Base-by-base conservation (phyloP, 2,797 vertebrate species). In the Centropyge bicolor region DNA sequence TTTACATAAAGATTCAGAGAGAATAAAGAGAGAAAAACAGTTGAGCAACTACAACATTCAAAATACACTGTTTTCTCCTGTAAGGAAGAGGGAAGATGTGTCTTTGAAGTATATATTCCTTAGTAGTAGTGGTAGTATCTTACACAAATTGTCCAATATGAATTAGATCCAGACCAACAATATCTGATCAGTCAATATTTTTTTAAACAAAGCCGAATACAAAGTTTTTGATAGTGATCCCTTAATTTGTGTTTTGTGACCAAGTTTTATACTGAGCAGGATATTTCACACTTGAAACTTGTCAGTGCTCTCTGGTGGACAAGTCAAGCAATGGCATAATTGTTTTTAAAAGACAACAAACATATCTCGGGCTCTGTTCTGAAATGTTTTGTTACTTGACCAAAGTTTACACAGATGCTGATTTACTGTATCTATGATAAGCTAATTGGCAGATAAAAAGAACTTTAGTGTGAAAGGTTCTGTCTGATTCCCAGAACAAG, bases 241-340 rank as follows among this genome's bases (percentile, higher is more conserved):
- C 1, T 52, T 54, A 0, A 54, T 61, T 40, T n/a, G 13, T n/a
- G 8, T 24, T 49, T 43, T 45, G 3, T 66, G 67, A 70, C 20
- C 16, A 65, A 67, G 17, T 43, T 59, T 22, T 41, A 5, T 36
- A 11, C 12, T 31, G 17, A 24, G 41, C 35, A 45, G 31, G 19
- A 40, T 3, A 57, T 51, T 36, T 71, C 40, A 68, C 8, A 31
- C 22, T 46, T 45, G 10, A 52, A 35, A 75, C 41, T 31, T 67
- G 13, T 60, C 49, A 71, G 22, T 59, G 54, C 69, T 61, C 78
- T 81, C 80, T 83, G 59, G 55, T 81, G 80, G 86, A 69, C 27
- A 76, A 69, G 45, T 5, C 5, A 31, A 10, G 73, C 48, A 64
- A 67, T 16, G 6, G 12, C 3, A 1, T 74, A 16, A 51, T 11